Conservation (phyloP, 2,797 vertebrate species). For the Acomys russatus region DNA sequence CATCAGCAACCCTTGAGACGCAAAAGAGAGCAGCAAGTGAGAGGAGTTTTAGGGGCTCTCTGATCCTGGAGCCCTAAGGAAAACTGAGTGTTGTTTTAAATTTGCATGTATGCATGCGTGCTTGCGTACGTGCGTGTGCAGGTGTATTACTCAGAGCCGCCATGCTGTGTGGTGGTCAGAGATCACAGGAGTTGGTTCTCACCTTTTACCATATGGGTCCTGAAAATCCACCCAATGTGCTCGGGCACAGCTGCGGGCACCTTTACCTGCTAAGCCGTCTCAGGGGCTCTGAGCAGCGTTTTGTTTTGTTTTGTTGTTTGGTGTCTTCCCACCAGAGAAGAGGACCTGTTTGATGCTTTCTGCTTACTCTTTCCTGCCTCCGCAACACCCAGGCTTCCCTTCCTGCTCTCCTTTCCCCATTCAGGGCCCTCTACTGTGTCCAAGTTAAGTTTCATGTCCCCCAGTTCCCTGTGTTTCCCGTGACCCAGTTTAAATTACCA, state of each 20-base stretch:
- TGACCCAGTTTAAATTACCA: neutral
- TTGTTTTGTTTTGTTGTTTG: no score
- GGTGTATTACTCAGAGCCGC: no score
- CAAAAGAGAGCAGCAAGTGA: neutral
- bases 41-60: neutral
- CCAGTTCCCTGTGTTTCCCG: slow-evolving; percentile 4
- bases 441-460: neutral
- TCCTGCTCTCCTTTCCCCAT: neutral
- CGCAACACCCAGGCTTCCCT: neutral
- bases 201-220: neutral
- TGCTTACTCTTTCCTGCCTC: neutral
- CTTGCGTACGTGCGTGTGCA: accelerated
- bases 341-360: neutral
- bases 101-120: no score
- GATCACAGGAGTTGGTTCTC: neutral
- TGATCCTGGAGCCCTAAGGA: neutral
- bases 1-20: neutral
- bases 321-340: neutral
- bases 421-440: neutral
- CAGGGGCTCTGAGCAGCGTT: no score
- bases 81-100: neutral
- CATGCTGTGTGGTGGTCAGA: neutral
- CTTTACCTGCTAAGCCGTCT: neutral
- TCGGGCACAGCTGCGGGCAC: neutral
- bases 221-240: neutral